These are phyloP conservation scores for Scaptomyza reducta DNA, from an alignment of 2,888 invertebrate species.

Conservation along the genomic window DNA sequence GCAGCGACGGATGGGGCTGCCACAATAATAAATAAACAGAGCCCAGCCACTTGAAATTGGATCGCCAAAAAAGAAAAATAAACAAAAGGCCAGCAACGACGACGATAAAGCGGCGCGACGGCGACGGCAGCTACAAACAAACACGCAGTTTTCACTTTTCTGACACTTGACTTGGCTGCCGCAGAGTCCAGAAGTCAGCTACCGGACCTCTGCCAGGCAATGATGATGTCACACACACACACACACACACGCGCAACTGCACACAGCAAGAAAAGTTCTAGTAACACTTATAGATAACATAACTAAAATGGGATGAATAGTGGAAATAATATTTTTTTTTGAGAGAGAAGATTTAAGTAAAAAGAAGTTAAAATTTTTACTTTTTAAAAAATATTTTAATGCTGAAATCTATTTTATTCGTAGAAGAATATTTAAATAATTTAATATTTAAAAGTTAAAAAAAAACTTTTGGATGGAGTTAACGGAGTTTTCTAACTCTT, in stretches of 20 bases:
- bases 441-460: too few relatives aligned
- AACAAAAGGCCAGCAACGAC: constrained; percentile 51
- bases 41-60: constrained; percentile 77
- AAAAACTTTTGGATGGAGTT: too few relatives aligned
- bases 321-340: too few relatives aligned
- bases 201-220: constrained; percentile 33
- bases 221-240: constrained; percentile 71
- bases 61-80: constrained; percentile 78
- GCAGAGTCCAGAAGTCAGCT: constrained; percentile 70
- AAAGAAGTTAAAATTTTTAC: too few relatives aligned
- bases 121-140: constrained; percentile 54
- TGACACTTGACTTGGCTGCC: constrained; percentile 73
- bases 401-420: too few relatives aligned
- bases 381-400: too few relatives aligned
- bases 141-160: constrained; percentile 77
- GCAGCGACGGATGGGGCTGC: neutral
- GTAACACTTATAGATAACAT: too few relatives aligned
- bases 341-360: too few relatives aligned
- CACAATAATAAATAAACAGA: constrained; percentile 76
- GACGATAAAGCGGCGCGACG: constrained; percentile 4
- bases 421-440: too few relatives aligned
- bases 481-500: too few relatives aligned
- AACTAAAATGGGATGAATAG: too few relatives aligned
- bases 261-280: too few relatives aligned
- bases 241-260: constrained; percentile 5